Percentiles rank a stretch among this genome's conserved stretches.
phyloP scores from a whole-genome alignment of 1,140 invertebrate species.

The Zelostemma sp. region DNA sequence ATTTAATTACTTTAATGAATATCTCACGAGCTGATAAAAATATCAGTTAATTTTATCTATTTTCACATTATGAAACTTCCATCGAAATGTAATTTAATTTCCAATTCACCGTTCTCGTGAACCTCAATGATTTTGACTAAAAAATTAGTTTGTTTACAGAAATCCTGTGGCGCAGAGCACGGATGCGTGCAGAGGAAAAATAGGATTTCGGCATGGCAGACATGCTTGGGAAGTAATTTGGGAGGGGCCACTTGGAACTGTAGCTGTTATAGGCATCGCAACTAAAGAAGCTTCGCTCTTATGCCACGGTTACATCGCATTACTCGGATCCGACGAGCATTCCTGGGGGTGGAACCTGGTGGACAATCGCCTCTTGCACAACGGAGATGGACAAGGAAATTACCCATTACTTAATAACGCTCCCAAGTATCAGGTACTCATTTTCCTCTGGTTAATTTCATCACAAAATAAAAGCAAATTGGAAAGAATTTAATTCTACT shows the following conservation, averaged over 20 bases:
- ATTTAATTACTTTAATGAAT: no score
- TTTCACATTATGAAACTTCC: no score
- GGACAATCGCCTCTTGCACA: conserved; percentile 96
- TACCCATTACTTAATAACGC: conserved; percentile 97
- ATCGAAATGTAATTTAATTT: no score
- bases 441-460: no score
- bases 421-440: conserved; percentile 93
- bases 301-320: conserved; percentile 93
- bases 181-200: conserved; percentile 94
- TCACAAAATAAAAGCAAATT: no score
- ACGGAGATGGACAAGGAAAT: conserved; percentile 95
- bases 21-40: no score
- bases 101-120: no score
- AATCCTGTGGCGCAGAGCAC: conserved; percentile 99
- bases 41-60: no score
- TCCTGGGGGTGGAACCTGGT: conserved; percentile 99
- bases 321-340: conserved; percentile 95
- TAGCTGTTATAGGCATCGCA: conserved; percentile 95
- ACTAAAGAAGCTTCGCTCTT: conserved; percentile 93
- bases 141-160: no score
- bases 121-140: no score
- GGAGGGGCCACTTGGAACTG: conserved; percentile 97
- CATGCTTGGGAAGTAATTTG: conserved; percentile 99
- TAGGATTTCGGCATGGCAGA: conserved; percentile 92
- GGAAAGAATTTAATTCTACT: no score